Base-by-base conservation (phyloP, 1,140 invertebrate genomes). In the Leptopilina clavipes region DNA sequence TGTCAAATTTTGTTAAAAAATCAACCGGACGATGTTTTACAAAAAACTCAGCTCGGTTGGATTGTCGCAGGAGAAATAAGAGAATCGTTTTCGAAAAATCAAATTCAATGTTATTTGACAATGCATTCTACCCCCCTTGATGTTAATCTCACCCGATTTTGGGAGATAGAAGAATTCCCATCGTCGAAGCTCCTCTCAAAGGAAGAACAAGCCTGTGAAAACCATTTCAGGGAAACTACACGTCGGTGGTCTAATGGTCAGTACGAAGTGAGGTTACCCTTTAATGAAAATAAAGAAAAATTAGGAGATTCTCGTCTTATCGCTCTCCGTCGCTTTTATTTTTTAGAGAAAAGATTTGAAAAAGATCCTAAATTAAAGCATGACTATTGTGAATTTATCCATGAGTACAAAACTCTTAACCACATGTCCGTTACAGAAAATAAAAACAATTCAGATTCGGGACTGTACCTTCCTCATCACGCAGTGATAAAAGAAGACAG, bases 21-120 rank as follows among this genome's bases (percentile, higher is more conserved):
- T 7, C 76, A 77, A 43, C 56, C 81, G 14, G 81, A 80, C 1
- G 79, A 56, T 45, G 14, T 52, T 0, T 56, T 87, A 12, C 84
- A 86, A 73, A 87, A 81, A 9, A 86, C 82, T n/a, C 71, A 81
- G 56, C 76, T 88, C 70, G 80, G 56, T 75, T 88, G 85, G 85
- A 77, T 84, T 45, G 48, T 84, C 44, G 44, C 44, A 12, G 44
- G 44, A n/a, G 44, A 48, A 48, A 3, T 48, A 14, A 48, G 10
- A n/a, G n/a, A 48, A 12, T 48, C 44, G 10, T 48, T 48, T 48
- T n/a, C 11, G 14, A 48, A 48, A 3, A n/a, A n/a, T 48, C 1
- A 14, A 48, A 48, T n/a, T 48, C 11, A 48, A 3, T 48, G 44
- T 48, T 0, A 48, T 14, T n/a, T 48, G 1, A 48, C 14, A 14